These are phyloP conservation scores for Zelostemma sp. DNA, from an alignment of 1,140 invertebrate genomes.

Conservation along the genomic window DNA sequence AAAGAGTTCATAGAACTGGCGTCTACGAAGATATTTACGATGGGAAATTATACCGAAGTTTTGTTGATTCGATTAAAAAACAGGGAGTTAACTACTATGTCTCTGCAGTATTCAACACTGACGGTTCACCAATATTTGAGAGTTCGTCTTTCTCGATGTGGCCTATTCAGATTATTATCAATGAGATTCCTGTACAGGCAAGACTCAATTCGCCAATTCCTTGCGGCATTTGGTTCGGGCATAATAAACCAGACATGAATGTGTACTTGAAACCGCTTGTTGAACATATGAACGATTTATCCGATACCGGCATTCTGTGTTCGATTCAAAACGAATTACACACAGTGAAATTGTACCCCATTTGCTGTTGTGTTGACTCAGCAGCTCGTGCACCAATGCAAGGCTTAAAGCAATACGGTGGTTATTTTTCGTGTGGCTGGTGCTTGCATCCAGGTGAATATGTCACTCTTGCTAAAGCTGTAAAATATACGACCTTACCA, in stretches of 20 bases:
- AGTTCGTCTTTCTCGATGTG: neutral
- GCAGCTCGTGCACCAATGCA: no score
- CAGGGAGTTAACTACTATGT: constrained; percentile 4
- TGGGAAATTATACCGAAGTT: constrained; percentile 5
- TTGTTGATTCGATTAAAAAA: neutral
- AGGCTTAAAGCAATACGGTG: constrained; percentile 14
- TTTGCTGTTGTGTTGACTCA: no score
- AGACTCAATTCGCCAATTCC: no score
- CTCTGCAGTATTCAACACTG: constrained; percentile 7
- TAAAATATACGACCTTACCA: constrained; percentile 3
- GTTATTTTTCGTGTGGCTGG: constrained; percentile 14
- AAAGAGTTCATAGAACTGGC: neutral
- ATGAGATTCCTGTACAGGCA: no score
- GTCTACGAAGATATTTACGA: constrained; percentile 6
- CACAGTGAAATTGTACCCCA: constrained; percentile 4
- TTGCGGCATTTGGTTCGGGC: no score
- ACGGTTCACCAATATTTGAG: neutral
- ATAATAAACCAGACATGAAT: no score
- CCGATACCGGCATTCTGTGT: neutral
- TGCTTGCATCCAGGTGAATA: constrained; percentile 18
- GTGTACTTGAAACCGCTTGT: neutral
- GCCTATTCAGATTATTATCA: no score
- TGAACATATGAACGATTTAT: no score
- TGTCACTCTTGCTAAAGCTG: neutral
- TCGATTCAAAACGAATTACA: neutral